Base-by-base conservation (phyloP, 1,140 invertebrate species). In the Atta texana region DNA sequence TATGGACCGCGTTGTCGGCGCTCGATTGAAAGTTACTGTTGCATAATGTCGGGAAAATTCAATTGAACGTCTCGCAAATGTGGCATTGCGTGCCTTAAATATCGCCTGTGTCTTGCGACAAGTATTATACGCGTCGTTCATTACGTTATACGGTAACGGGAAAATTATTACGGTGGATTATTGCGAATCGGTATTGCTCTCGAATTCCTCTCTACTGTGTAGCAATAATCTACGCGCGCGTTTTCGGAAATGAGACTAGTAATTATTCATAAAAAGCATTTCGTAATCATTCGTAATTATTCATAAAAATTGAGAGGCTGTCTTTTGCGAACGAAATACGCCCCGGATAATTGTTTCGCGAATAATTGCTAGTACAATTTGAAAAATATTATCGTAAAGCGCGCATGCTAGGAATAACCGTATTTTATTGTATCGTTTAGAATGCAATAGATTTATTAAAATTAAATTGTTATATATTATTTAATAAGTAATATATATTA, bases 31-130 rank as follows among this genome's bases (percentile, higher is more conserved):
- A 61, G n/a, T 24, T 51, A 34, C 53, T 14, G 53, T 76, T 76
- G 55, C 55, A 18, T 76, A 61, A 76, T 28, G 28, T 21, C 5
- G 28, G 16, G 53, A 76, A 76, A 76, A 61, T 61, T 76, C 28
- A 61, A 76, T 76, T 39, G 55, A 61, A 76, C 31, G 31, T 76
- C 74, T 24, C 21, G 74, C 12, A 76, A 44, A 76, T 61, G n/a
- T 24, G 34, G 34, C 21, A 16, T 76, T 76, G 74, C 55, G 34
- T 61, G 55, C n/a, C 55, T 61, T 44, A 61, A 76, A 34, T 61
- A 44, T 75, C 31, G n/a, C 74, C 21, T 8, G 55, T 51, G 8
- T 61, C 55, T 59, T 61, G 74, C 21, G 55, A 76, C 74, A 61
- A 76, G 21, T 44, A 61, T 75, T 61, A 75, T 59, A 5, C 55